Percentiles rank a stretch among this genome's conserved stretches.
Evolutionary conservation across 2,113 vertebrate species (phyloP).

Genomic region (Catagonus wagneri): DNA sequence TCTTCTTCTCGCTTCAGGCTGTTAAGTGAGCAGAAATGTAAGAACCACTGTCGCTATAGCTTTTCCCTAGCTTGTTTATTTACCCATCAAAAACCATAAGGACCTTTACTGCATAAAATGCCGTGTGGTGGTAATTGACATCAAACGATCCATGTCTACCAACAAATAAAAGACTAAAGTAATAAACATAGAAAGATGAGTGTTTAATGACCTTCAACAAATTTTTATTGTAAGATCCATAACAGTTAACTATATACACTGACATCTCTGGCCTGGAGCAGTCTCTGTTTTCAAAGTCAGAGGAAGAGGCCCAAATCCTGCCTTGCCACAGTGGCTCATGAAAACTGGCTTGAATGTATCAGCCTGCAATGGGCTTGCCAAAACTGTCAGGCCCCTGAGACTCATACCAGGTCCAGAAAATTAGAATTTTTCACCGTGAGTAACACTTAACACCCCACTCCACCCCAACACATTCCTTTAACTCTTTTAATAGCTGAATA

Average conservation of each 20-base stretch:
- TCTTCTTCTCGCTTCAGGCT: not conserved
- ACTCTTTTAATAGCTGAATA: conserved; percentile 20
- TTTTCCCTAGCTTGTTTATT: conserved; percentile 80
- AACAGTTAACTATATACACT: conserved; percentile 83
- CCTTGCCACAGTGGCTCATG: conserved; percentile 18
- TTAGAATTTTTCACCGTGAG: conserved; percentile 37
- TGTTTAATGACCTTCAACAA: conserved; percentile 85
- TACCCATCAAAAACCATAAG: conserved; percentile 81
- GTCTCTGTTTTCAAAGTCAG: conserved; percentile 73
- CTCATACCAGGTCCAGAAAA: conserved; percentile 12
- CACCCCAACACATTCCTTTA: not conserved
- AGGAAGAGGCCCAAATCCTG: conserved; percentile 64
- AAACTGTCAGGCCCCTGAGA: not conserved
- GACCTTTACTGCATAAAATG: conserved; percentile 83
- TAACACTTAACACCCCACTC: not conserved
- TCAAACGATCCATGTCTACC: conserved; percentile 84
- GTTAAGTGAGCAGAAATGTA: conserved; percentile 36
- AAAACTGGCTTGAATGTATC: not conserved
- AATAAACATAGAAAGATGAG: conserved; percentile 85
- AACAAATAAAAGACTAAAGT: conserved; percentile 84
- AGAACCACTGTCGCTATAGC: conserved; percentile 49
- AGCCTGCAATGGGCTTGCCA: conserved; percentile 3
- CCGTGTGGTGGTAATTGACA: conserved; percentile 83
- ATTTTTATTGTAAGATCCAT: conserved; percentile 86
- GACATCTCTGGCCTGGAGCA: conserved; percentile 80